Evolutionary conservation across 1,140 invertebrate species (phyloP).

Genomic region (Heliconius hewitsoni): DNA sequence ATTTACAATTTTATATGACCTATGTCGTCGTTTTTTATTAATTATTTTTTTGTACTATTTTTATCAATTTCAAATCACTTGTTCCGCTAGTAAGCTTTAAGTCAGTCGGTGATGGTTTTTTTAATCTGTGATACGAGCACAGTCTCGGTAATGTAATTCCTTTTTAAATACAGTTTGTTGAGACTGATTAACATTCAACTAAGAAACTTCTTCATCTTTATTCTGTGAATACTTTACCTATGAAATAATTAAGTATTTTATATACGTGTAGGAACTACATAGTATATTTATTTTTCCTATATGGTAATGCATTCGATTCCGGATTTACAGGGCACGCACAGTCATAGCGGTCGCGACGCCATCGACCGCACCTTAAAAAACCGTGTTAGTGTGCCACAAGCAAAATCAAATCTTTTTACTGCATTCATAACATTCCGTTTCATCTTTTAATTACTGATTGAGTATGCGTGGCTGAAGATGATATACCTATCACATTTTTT

Average conservation of each 20-base stretch:
- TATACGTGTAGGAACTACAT: neutral
- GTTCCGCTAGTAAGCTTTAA: neutral
- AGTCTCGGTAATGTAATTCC: neutral
- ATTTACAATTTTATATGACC: too few species aligned
- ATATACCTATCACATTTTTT: neutral
- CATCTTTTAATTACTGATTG: neutral
- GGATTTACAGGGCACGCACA: constrained; percentile 6
- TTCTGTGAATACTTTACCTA: neutral
- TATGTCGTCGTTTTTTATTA: too few species aligned
- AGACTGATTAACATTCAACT: neutral
- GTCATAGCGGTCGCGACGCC: constrained; percentile 14
- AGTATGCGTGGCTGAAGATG: neutral
- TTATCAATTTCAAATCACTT: neutral
- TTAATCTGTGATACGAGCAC: neutral
- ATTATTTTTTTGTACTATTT: too few species aligned
- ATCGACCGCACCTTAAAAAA: constrained; percentile 17
- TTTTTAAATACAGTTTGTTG: neutral
- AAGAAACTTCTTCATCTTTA: too few species aligned
- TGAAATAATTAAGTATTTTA: neutral
- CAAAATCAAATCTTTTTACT: neutral
- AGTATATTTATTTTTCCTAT: neutral
- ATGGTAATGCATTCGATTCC: constrained; percentile 14
- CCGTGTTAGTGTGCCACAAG: constrained; percentile 19
- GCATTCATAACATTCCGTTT: constrained; percentile 13
- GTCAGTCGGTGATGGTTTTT: neutral